Conservation (phyloP, 1,140 invertebrate species). For the Halyomorpha halys region DNA sequence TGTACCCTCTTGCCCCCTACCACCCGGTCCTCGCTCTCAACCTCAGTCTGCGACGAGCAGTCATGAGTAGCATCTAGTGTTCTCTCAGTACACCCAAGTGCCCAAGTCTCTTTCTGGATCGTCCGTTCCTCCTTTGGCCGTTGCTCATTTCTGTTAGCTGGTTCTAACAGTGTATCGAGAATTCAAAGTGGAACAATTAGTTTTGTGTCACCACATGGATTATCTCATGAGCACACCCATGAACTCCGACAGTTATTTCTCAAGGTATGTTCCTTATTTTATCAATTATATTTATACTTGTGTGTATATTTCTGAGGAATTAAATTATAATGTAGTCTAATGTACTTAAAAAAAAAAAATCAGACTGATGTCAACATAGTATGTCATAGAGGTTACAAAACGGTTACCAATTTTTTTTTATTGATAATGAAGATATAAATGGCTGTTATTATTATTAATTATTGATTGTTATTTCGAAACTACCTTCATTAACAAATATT, state of each 20-base stretch:
- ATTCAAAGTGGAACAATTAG: background rate
- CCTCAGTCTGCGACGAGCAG: background rate
- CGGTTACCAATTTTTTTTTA: no score
- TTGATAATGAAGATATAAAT: no score
- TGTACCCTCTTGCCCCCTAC: background rate
- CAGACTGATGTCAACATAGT: no score
- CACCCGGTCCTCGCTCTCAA: background rate
- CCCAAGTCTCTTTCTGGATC: background rate
- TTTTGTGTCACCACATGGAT: background rate
- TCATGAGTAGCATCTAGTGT: background rate
- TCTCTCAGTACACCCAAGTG: background rate
- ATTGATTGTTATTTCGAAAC: no score
- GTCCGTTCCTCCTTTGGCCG: background rate
- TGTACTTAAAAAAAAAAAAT: no score
- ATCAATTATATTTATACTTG: no score
- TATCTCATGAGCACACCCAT: conserved; percentile 7
- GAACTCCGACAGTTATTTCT: background rate
- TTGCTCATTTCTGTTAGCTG: no score
- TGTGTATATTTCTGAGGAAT: no score
- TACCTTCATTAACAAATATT: no score
- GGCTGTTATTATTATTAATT: no score
- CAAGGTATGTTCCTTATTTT: background rate
- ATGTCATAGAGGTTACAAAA: no score
- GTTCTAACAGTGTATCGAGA: background rate
- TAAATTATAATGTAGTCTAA: no score